Conservation (phyloP, 2,888 invertebrate species). For the Phaedon cochleariae region DNA sequence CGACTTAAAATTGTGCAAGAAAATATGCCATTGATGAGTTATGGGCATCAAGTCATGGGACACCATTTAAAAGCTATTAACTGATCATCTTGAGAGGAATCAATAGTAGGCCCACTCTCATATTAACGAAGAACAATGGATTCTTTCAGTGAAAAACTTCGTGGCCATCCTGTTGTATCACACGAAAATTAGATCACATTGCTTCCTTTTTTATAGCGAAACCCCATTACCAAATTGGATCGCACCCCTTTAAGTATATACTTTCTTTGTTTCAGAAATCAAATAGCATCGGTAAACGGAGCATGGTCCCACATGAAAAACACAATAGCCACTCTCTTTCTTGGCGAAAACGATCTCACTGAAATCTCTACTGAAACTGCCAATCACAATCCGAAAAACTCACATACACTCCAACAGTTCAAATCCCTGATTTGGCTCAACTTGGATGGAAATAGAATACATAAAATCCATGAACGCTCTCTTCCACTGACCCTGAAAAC, state of each 20-base stretch:
- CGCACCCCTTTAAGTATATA: neutral
- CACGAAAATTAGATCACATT: neutral
- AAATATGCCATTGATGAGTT: too few species aligned
- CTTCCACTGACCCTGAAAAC: slow-evolving; percentile 75
- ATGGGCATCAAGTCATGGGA: too few species aligned
- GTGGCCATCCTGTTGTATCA: too few species aligned
- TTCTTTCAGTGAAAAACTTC: too few species aligned
- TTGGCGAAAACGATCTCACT: slow-evolving; percentile 83
- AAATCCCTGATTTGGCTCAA: slow-evolving; percentile 73
- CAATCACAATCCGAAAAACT: slow-evolving; percentile 54
- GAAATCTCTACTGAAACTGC: slow-evolving; percentile 67
- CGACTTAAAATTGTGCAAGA: too few species aligned
- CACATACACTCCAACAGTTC: slow-evolving; percentile 59
- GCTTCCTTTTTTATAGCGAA: neutral
- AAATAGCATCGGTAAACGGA: slow-evolving; percentile 77
- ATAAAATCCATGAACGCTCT: slow-evolving; percentile 69
- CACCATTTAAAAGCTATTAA: too few species aligned
- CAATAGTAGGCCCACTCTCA: too few species aligned
- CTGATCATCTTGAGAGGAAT: too few species aligned
- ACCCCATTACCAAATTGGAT: slow-evolving; percentile 9
- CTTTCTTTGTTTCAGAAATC: slow-evolving; percentile 70
- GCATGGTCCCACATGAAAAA: slow-evolving; percentile 83
- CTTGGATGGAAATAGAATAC: slow-evolving; percentile 77
- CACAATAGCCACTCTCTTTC: slow-evolving; percentile 78
- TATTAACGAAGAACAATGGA: too few species aligned